Conservation (phyloP, 2,113 vertebrate species). For the Microtus montanus region DNA sequence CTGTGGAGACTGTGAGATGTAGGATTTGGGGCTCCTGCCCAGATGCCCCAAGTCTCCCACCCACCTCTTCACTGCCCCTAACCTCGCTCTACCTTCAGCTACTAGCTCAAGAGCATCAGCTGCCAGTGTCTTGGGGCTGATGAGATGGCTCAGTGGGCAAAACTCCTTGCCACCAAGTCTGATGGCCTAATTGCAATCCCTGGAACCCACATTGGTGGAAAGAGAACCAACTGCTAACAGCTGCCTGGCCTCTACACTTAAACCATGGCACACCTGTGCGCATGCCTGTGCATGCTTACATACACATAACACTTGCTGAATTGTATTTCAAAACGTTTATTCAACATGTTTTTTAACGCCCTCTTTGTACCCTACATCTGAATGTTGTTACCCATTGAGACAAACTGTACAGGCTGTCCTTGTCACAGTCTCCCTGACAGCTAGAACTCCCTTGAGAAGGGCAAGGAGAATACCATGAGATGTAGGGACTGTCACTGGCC, state of each 20-base stretch:
- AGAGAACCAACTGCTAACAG: background rate
- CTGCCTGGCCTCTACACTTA: background rate
- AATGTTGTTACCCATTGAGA: too few species aligned
- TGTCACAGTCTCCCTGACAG: too few species aligned
- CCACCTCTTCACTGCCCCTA: background rate
- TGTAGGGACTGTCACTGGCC: too few species aligned
- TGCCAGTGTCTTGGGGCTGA: background rate
- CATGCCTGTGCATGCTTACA: too few species aligned
- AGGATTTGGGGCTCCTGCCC: background rate
- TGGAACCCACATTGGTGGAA: background rate
- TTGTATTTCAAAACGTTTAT: too few species aligned
- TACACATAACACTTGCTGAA: too few species aligned
- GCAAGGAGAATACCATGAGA: too few species aligned
- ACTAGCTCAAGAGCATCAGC: background rate
- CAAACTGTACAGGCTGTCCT: too few species aligned
- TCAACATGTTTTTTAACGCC: too few species aligned
- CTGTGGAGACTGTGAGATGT: rapidly evolving
- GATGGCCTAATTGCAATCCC: background rate
- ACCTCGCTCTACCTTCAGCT: background rate
- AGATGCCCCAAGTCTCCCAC: background rate
- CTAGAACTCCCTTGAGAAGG: too few species aligned
- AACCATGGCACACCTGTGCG: background rate
- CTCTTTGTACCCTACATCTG: too few species aligned
- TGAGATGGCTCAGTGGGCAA: background rate
- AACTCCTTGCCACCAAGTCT: background rate